These are phyloP conservation scores for Taeniopygia guttata DNA, from an alignment of 2,797 vertebrate species.

Conservation along the genomic window DNA sequence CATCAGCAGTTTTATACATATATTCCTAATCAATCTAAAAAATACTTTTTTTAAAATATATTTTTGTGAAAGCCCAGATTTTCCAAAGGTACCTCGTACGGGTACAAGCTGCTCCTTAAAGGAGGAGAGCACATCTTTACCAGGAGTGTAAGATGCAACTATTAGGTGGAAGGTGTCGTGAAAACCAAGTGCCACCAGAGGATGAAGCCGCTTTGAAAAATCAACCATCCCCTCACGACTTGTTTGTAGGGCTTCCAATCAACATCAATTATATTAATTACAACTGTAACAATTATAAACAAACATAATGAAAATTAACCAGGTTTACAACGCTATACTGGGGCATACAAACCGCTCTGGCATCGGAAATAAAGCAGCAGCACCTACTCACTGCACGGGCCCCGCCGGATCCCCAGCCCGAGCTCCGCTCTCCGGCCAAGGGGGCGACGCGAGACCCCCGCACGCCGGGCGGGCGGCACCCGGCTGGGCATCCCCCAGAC, in stretches of 20 bases:
- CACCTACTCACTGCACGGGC: neutral
- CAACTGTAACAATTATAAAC: fast-evolving
- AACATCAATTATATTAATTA: neutral
- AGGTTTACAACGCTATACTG: fast-evolving
- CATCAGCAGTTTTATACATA: neutral
- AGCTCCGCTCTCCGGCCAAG: neutral
- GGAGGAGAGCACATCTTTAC: neutral
- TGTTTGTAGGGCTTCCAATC: neutral
- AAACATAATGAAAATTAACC: fast-evolving
- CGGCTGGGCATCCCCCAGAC: neutral
- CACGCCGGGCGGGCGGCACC: neutral
- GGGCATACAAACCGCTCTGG: neutral
- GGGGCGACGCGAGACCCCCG: too few relatives aligned
- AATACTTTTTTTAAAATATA: fast-evolving
- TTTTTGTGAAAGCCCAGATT: neutral
- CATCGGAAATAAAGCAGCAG: fast-evolving
- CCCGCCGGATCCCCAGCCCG: neutral
- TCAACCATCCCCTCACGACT: neutral
- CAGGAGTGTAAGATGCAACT: neutral
- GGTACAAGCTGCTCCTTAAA: neutral
- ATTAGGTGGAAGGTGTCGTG: neutral
- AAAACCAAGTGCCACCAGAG: neutral
- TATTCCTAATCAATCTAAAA: neutral
- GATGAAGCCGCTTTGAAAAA: neutral
- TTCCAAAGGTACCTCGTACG: neutral